Evolutionary conservation across 2,113 vertebrate species (phyloP), one percentile per base, ranked within the genome.

Genomic region (Ictalurus punctatus): DNA sequence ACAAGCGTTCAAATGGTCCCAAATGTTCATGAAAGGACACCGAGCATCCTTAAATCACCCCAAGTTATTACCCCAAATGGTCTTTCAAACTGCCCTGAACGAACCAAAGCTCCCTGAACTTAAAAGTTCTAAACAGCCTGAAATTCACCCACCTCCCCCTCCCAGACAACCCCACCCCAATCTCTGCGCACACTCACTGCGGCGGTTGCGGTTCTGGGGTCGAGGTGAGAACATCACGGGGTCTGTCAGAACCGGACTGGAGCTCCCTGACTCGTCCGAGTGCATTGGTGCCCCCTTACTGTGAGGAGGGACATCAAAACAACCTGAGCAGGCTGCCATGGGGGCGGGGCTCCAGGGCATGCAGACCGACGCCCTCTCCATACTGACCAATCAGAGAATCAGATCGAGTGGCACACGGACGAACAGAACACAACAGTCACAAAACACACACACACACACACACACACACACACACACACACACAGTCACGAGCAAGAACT

Each of bases 281-380:
- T 91, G 95, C 89, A 95, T 44, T 67, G 95, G 95, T 67, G 93
- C 92, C 93, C 94, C 94, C 88, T 96, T 98, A 91, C 98, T 99
- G 96, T 95, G 93, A 95, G 95, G 93, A 93, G 73, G 84, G 91
- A 95, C 94, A 96, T 94, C 94, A 90, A 96, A 93, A 96, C 95
- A 96, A 92, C 94, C 96, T 94, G 95, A 96, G 94, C 95, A 95
- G 95, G 94, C 94, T 91, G 94, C 92, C 92, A 95, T 93, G 92
- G 94, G 91, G 21, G 92, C 91, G 87, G 90, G 90, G 69, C 90
- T 95, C 95, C 96, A 96, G 86, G 95, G 91, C 91, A 95, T 93
- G 94, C 95, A 96, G 90, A 94, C 85, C 87, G 90, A 92, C 79
- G 87, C 91, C 87, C 89, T 89, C 90, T 94, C 93, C 91, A 93